Evolutionary conservation across 2,888 invertebrate species (phyloP).

Genomic region (Lathronympha strigana): DNA sequence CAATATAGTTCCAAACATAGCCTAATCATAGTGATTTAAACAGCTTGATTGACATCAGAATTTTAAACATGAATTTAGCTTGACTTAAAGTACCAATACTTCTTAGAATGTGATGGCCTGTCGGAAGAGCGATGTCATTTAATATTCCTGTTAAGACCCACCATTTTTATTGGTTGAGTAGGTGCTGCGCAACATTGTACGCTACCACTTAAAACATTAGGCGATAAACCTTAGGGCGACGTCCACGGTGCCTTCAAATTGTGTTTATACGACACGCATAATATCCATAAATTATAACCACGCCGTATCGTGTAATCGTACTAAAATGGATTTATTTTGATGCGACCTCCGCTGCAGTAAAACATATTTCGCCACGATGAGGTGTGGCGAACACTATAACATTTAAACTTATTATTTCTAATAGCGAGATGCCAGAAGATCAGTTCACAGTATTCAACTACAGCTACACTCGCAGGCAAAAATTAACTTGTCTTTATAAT

Average conservation of each 20-base stretch:
- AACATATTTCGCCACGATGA: slow-evolving; percentile 53
- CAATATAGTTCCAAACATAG: too few relatives aligned
- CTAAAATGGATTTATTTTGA: slow-evolving; percentile 60
- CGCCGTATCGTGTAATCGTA: slow-evolving; percentile 66
- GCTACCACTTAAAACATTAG: slow-evolving; percentile 16
- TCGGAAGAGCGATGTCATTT: slow-evolving; percentile 11
- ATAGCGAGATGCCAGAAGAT: slow-evolving; percentile 43
- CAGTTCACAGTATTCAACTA: too few relatives aligned
- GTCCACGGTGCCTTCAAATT: slow-evolving; percentile 50
- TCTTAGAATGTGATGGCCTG: slow-evolving; percentile 1
- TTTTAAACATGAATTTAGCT: neutral
- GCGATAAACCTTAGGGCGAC: slow-evolving; percentile 26
- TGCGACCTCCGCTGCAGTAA: slow-evolving; percentile 61
- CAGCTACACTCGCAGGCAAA: too few relatives aligned
- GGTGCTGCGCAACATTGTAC: slow-evolving; percentile 31
- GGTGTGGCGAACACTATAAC: slow-evolving; percentile 51
- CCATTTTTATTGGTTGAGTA: slow-evolving; percentile 50
- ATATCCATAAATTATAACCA: slow-evolving; percentile 70
- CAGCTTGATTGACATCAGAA: neutral
- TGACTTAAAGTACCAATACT: neutral
- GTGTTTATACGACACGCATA: slow-evolving; percentile 58
- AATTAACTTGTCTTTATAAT: too few relatives aligned
- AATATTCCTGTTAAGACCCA: slow-evolving; percentile 41
- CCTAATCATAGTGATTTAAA: neutral
- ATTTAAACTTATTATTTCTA: slow-evolving; percentile 50